Base-by-base conservation (phyloP, 2,113 vertebrate genomes). In the Rhea americana region DNA sequence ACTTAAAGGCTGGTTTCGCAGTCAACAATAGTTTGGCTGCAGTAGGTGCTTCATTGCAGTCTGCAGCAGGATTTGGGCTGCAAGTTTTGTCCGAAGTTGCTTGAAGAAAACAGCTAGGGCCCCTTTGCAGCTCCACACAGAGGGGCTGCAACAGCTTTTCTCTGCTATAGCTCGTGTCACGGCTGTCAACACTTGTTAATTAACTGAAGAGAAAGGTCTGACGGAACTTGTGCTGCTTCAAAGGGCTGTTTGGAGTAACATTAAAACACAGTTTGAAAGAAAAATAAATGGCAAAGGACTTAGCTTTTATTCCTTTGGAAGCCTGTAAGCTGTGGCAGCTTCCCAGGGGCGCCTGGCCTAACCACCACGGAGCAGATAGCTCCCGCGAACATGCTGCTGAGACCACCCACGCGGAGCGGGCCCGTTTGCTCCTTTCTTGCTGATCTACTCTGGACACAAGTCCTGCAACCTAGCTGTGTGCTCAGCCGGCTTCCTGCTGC, bases 221-320 rank as follows among this genome's bases (percentile, higher is more conserved):
- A 63, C 63, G 83, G 80, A 37, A 81, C 87, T 92, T 11, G 3
- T 80, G 92, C 51, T 53, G 82, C 89, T 90, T 93, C 87, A 94
- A 90, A 93, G 75, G 30, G n/a, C 65, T 2, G 2, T 84, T 77
- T 53, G 9, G 93, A 71, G 76, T 65, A 66, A 58, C 87, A 17
- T 37, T 65, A 90, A 85, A 90, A 84, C 81, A 72, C 66, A 75
- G 70, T 53, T 75, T 11, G 43, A 76, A 87, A 92, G 92, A 92
- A 92, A 92, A 94, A 94, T 90, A 90, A 95, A 92, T 82, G 88
- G 55, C 89, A 84, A 77, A 70, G 35, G 67, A 58, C 39, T 94
- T 67, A 13, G 35, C 26, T 70, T 92, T 89, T 84, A 85, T 79
- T 77, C 63, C 65, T 71, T 90, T 75, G 78, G 83, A 75, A 0